Base-by-base conservation (phyloP, 2,113 vertebrate species). In the Nothobranchius furzeri region DNA sequence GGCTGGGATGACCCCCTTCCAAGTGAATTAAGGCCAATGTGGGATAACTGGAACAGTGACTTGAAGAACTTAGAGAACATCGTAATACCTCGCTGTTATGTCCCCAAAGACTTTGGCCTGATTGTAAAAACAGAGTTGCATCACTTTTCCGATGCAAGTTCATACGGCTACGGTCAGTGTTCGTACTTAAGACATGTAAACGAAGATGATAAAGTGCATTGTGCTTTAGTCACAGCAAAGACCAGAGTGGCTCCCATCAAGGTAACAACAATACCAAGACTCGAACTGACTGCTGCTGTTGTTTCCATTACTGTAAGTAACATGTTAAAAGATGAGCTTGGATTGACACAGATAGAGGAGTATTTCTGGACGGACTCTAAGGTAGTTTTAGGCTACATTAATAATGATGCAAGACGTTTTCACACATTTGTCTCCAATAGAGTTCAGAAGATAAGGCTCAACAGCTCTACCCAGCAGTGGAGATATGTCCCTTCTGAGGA, bases 181-280 rank as follows among this genome's bases (percentile, higher is more conserved):
- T 55, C 51, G 12, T 57, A 42, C 8, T n/a, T 55, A 11, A 55
- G 53, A 55, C 53, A 55, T 2, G 30, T 59, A 9, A 59, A 59
- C 40, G 24, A 59, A 45, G 57, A 57, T 57, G 14, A 13, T 17
- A 17, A 17, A 1, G 53, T 55, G 53, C 30, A 37, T 45, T 59
- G 57, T 59, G 57, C 57, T 12, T 36, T 59, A 20, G 57, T 59
- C 24, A 59, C 17, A 13, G 57, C 40, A 59, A 59, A 59, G n/a
- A 13, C 37, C 56, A 43, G 56, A 59, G 57, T 59, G 12, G 37
- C 57, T 59, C 57, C 57, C 10, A 45, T 59, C 24, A 59, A 59
- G 4, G 40, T 43, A 15, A 59, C 40, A 45, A 47, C 42, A 24
- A 60, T 60, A 8, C 57, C 57, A 24, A 45, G 57, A 14, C 57